A percentile compares a stretch with the other conserved stretches of the same genome.
Conservation (phyloP, 30 jellyfish, hydroid and myxozoan species). For the Hydra vulgaris region DNA sequence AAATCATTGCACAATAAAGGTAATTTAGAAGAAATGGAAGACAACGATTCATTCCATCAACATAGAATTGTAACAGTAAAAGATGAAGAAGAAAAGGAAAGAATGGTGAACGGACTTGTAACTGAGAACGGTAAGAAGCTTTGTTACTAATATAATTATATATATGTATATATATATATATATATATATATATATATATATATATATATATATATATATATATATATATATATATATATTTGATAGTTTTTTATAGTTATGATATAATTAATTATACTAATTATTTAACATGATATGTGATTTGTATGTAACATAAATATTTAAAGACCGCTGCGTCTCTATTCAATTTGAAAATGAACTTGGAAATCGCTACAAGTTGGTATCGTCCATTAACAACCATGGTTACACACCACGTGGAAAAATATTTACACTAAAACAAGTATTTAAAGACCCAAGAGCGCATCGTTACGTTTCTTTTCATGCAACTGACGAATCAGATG, state of each 20-base stretch:
- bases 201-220: too few relatives aligned
- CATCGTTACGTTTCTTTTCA: constrained; percentile 60
- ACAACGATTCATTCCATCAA: constrained; percentile 1
- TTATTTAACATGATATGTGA: too few relatives aligned
- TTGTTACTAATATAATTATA: too few relatives aligned
- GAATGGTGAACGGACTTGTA: constrained; percentile 53
- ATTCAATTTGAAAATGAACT: constrained; percentile 54
- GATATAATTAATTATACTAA: too few relatives aligned
- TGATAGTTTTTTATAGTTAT: too few relatives aligned
- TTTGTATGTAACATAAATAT: too few relatives aligned
- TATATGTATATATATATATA: too few relatives aligned
- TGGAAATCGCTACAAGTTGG: constrained; percentile 77
- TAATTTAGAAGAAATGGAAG: constrained; percentile 1
- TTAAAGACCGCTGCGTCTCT: constrained; percentile 80
- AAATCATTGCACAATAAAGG: constrained; percentile 1
- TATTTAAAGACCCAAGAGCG: constrained; percentile 73
- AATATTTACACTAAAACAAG: constrained; percentile 67
- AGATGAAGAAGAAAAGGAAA: constrained; percentile 63
- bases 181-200: too few relatives aligned
- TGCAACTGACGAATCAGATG: constrained; percentile 67
- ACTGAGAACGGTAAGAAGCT: constrained; percentile 24
- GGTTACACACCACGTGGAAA: constrained; percentile 94
- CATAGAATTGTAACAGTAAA: constrained; percentile 72
- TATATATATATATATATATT: too few relatives aligned
- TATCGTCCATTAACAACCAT: constrained; percentile 77